phyloP scores from a whole-genome alignment of 2,888 invertebrate species.

The Drosophila putrida region DNA sequence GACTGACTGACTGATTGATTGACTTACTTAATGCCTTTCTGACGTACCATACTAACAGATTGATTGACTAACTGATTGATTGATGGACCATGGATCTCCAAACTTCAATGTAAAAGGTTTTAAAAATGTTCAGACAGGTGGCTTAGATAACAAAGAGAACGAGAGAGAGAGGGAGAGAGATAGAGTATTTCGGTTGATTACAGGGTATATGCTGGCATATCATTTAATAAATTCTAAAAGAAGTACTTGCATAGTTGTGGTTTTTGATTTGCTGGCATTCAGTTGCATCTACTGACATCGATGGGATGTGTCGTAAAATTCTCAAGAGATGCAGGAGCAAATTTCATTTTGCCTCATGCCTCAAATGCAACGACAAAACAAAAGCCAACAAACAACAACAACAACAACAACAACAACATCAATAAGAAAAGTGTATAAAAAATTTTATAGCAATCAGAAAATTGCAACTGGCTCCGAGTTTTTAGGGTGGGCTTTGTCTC shows the following conservation, averaged over 20 bases:
- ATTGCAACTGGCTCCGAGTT: slow-evolving; percentile 60
- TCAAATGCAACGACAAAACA: slow-evolving; percentile 54
- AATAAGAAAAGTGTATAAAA: slow-evolving; percentile 33
- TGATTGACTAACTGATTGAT: neutral
- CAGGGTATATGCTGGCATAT: slow-evolving; percentile 1
- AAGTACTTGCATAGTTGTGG: slow-evolving; percentile 49
- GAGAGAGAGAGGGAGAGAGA: neutral
- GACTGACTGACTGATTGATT: neutral
- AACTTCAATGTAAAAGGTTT: neutral
- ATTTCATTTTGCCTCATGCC: slow-evolving; percentile 65
- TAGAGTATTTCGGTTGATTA: neutral
- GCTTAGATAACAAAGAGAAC: neutral
- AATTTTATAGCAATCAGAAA: slow-evolving; percentile 68
- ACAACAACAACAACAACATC: slow-evolving; percentile 22
- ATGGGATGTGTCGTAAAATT: slow-evolving; percentile 54
- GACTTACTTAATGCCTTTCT: neutral
- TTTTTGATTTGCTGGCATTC: slow-evolving; percentile 60
- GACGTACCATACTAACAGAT: too few species aligned
- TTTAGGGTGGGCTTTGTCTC: slow-evolving; percentile 32
- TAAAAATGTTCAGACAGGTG: neutral
- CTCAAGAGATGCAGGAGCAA: slow-evolving; percentile 63
- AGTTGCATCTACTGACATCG: slow-evolving; percentile 4
- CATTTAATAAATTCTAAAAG: neutral
- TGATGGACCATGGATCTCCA: neutral
- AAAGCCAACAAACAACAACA: slow-evolving; percentile 41